Percentiles rank a stretch among this genome's conserved stretches.
Evolutionary conservation across 2,797 vertebrate species (phyloP).

Genomic region (Clarias pachynema): DNA sequence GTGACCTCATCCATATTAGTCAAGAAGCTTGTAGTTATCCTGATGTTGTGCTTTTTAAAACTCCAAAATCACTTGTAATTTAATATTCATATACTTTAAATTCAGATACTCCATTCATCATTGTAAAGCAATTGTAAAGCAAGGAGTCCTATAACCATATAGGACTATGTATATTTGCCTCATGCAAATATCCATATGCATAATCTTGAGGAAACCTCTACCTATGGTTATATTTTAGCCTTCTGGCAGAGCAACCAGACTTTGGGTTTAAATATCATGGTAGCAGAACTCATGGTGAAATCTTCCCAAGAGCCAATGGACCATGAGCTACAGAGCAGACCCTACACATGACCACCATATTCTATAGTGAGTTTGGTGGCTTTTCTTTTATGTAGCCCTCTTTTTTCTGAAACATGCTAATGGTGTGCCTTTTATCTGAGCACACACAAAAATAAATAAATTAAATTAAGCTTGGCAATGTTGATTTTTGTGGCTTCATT

Average conservation of each 20-base stretch:
- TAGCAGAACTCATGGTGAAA: background rate
- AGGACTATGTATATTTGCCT: no score
- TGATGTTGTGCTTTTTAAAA: background rate
- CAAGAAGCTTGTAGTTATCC: background rate
- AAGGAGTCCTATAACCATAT: no score
- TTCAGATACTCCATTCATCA: background rate
- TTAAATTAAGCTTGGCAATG: background rate
- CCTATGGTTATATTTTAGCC: background rate
- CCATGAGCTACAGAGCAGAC: background rate
- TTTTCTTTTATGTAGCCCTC: background rate
- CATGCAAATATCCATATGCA: no score
- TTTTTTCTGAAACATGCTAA: background rate
- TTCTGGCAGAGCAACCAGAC: background rate
- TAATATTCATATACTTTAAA: background rate
- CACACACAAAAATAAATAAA: background rate
- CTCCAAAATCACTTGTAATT: background rate
- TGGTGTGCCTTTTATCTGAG: background rate
- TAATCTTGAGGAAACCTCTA: background rate
- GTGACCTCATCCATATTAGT: slow-evolving; percentile 35
- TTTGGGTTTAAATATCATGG: background rate
- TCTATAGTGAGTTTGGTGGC: background rate
- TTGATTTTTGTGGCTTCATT: background rate
- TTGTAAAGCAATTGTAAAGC: background rate
- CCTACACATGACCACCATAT: background rate
- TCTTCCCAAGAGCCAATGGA: background rate